phyloP scores from a whole-genome alignment of 2,113 vertebrate genomes.

The Eidolon helvum region DNA sequence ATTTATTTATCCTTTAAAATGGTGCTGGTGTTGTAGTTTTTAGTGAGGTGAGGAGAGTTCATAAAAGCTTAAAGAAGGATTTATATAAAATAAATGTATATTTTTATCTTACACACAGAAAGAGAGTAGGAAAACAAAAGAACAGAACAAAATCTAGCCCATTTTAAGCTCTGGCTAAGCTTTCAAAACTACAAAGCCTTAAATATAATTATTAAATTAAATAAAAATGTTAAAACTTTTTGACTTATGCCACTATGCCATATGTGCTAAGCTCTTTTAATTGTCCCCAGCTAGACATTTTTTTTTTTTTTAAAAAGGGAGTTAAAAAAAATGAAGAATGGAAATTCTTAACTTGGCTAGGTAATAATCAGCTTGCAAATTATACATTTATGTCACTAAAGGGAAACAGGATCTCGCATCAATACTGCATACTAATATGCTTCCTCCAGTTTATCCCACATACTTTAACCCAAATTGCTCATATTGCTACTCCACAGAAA shows the following conservation, averaged over 20 bases:
- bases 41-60: not conserved
- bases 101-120: not conserved
- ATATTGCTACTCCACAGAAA: conserved; percentile 54
- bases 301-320: not conserved
- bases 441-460: conserved; percentile 1
- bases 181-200: conserved; percentile 16
- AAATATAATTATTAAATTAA: conserved; percentile 51
- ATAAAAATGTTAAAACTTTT: conserved; percentile 50
- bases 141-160: not conserved
- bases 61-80: not conserved
- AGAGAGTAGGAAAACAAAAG: not conserved
- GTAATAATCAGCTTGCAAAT: conserved; percentile 42
- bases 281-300: conserved; percentile 37
- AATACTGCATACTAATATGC: not conserved
- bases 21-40: not conserved
- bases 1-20: not conserved
- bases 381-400: conserved; percentile 40
- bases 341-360: conserved; percentile 32
- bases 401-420: not conserved
- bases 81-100: not conserved
- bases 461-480: conserved; percentile 21
- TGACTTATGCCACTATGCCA: not conserved
- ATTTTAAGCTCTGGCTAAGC: conserved; percentile 31
- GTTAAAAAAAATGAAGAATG: not conserved
- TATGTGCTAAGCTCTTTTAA: conserved; percentile 46